Conservation (phyloP, 1,140 invertebrate genomes). For the Lepidurus arcticus region DNA sequence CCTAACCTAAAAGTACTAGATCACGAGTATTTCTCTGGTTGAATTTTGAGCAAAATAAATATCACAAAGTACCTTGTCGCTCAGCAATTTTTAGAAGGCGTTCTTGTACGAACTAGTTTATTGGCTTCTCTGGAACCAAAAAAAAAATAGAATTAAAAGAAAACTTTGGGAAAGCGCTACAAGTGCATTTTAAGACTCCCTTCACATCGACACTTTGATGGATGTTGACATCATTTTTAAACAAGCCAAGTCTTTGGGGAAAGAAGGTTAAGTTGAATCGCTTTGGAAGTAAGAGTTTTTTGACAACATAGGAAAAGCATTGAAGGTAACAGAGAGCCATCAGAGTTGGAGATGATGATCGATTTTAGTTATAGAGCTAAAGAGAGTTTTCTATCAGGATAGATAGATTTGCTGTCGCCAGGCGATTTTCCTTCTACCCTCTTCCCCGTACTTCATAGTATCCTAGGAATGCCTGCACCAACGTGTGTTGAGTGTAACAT, state of each 20-base stretch:
- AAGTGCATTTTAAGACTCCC: conserved; percentile 1
- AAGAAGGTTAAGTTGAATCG: no score
- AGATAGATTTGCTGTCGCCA: not conserved
- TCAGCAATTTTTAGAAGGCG: no score
- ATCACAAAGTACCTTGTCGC: no score
- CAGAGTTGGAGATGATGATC: not conserved
- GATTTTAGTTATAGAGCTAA: conserved; percentile 1
- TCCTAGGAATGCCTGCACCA: not conserved
- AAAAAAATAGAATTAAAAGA: no score
- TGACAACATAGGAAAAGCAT: not conserved
- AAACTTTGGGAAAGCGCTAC: not conserved
- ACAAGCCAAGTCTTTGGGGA: not conserved
- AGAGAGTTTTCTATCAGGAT: not conserved
- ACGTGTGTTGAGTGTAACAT: not conserved
- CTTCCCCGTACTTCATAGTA: not conserved
- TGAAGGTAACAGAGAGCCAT: not conserved
- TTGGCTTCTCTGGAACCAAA: no score
- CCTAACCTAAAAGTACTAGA: no score
- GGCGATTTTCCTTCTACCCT: not conserved
- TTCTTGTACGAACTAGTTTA: no score
- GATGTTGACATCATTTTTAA: not conserved
- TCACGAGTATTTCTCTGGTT: no score
- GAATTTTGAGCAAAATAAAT: no score
- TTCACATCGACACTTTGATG: not conserved
- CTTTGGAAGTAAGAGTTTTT: no score